Conservation (phyloP, 2,113 vertebrate species). For the Macquaria ambigua region DNA sequence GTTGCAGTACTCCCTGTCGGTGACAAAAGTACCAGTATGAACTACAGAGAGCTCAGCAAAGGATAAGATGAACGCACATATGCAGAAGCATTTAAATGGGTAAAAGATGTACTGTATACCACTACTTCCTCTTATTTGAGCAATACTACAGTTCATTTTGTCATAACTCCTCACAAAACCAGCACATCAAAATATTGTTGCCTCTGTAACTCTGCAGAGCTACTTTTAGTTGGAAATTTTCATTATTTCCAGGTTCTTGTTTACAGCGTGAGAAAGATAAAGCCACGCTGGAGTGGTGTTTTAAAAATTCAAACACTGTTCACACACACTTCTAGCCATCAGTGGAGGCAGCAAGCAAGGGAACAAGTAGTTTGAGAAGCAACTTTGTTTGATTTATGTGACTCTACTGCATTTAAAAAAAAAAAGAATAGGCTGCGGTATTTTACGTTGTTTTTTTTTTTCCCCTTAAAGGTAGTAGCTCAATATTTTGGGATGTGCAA, state of each 20-base stretch:
- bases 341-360: background rate
- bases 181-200: background rate
- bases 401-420: slow-evolving; percentile 7
- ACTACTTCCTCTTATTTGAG: background rate
- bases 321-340: background rate
- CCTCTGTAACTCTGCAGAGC: background rate
- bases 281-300: background rate
- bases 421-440: background rate
- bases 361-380: slow-evolving; percentile 8
- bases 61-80: background rate
- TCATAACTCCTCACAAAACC: background rate
- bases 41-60: slow-evolving; percentile 21
- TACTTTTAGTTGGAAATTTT: background rate
- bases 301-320: background rate
- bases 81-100: background rate
- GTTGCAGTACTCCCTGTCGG: slow-evolving; percentile 44
- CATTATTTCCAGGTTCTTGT: background rate
- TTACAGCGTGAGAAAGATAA: background rate
- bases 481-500: background rate
- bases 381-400: slow-evolving; percentile 24
- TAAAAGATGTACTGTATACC: background rate
- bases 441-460: background rate
- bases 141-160: background rate
- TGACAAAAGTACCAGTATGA: slow-evolving; percentile 46
- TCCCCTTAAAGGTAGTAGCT: background rate